phyloP scores from a whole-genome alignment of 2,797 vertebrate genomes.

The Zalophus californianus region DNA sequence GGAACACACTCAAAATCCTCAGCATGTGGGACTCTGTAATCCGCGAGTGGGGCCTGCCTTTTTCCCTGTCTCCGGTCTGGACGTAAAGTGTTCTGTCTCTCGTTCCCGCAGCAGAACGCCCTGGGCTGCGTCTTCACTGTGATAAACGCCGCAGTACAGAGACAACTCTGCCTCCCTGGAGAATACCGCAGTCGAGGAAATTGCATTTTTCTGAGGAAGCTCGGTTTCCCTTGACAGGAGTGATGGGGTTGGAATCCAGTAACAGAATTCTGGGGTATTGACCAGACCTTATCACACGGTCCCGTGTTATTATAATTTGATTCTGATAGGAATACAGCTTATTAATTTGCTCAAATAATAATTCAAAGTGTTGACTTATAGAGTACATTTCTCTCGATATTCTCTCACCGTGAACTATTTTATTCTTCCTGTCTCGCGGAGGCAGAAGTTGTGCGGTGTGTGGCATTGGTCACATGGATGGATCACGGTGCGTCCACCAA shows the following conservation, averaged over 20 bases:
- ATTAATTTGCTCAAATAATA: background rate
- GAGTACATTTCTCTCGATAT: background rate
- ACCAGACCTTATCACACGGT: background rate
- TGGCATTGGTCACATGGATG: background rate
- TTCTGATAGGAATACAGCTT: background rate
- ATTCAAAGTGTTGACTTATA: background rate
- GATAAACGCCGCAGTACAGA: slow-evolving; percentile 26
- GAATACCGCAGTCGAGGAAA: slow-evolving; percentile 13
- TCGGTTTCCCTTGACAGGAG: background rate
- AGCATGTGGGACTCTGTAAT: background rate
- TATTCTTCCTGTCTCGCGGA: background rate
- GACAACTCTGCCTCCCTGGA: background rate
- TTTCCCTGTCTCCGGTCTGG: background rate
- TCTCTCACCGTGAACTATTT: background rate
- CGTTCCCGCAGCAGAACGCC: background rate
- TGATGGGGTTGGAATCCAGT: background rate
- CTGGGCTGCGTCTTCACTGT: background rate
- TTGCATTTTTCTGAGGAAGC: slow-evolving; percentile 43
- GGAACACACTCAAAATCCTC: background rate
- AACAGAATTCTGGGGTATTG: background rate
- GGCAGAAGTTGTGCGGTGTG: background rate
- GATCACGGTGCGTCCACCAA: background rate
- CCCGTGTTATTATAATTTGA: background rate
- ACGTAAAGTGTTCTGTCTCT: background rate
- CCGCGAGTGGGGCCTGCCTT: background rate